A percentile compares a stretch with the other conserved stretches of the same genome.
phyloP scores from a whole-genome alignment of 2,888 invertebrate species.

The Myopa testacea region DNA sequence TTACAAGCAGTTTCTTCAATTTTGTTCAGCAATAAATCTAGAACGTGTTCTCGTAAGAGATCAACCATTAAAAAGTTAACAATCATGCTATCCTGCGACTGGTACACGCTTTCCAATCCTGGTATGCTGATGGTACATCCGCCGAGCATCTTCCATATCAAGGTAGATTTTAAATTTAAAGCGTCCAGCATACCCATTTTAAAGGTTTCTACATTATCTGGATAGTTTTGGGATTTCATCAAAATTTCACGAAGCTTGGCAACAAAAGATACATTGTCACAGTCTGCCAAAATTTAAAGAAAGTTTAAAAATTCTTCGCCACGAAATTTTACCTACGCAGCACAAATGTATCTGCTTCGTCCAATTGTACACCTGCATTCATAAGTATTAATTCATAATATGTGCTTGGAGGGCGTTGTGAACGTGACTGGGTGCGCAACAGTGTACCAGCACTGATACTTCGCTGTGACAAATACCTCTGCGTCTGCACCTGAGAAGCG shows the following conservation, averaged over 20 bases:
- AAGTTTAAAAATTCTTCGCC: no score
- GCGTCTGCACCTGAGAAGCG: slow-evolving; percentile 65
- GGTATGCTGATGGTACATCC: slow-evolving; percentile 63
- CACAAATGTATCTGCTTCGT: slow-evolving; percentile 61
- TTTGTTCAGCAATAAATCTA: slow-evolving; percentile 74
- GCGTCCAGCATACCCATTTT: slow-evolving; percentile 69
- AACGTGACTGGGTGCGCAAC: slow-evolving; percentile 59
- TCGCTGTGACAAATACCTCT: slow-evolving; percentile 66
- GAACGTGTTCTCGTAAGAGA: slow-evolving; percentile 72
- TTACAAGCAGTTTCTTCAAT: slow-evolving; percentile 72
- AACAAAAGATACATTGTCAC: slow-evolving; percentile 70
- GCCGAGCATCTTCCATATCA: slow-evolving; percentile 60
- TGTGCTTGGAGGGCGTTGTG: slow-evolving; percentile 61
- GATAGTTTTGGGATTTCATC: slow-evolving; percentile 69
- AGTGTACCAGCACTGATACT: slow-evolving; percentile 60
- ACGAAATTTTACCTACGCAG: slow-evolving; percentile 51
- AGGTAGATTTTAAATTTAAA: slow-evolving; percentile 57
- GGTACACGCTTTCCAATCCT: slow-evolving; percentile 60
- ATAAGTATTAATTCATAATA: slow-evolving; percentile 65
- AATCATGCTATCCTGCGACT: slow-evolving; percentile 72
- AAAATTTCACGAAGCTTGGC: slow-evolving; percentile 69
- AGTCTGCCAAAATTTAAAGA: slow-evolving; percentile 48
- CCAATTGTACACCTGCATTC: slow-evolving; percentile 62
- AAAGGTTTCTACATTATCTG: slow-evolving; percentile 72
- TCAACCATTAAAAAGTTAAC: slow-evolving; percentile 75